Base-by-base conservation (phyloP, 2,888 invertebrate genomes). In the Aspidiotus rigidus region DNA sequence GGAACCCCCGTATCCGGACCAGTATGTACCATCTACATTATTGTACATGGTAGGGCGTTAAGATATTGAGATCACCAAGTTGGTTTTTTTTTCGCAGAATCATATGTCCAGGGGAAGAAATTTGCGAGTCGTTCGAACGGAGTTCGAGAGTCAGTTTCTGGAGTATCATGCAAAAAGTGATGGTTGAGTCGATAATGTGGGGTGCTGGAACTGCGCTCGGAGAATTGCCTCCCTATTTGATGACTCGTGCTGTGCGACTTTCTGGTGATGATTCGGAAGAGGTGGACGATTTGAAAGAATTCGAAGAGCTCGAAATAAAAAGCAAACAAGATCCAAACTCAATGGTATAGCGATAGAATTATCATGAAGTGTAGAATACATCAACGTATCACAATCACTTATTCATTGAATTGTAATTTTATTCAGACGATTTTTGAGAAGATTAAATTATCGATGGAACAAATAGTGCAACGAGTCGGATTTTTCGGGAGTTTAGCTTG, bases 181-280 rank as follows among this genome's bases (percentile, higher is more conserved):
- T 96, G 39, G 81, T 96, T 72, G 99, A 99, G 80, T 92, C 95
- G 11, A 92, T 98, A 84, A 88, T 98, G 82, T 99, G 99, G 99
- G 96, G 93, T 6, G 86, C 90, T 28, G 93, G 99, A 7, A 99
- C 99, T 0, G 99, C 99, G 0, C 81, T 99, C n/a, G 99, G 99
- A 0, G 99, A 99, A 78, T 80, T 99, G 73, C 99, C 99, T 5
- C 99, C 99, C 0, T 99, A 99, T 82, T 99, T 99, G 80, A 97
- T 99, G 96, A 99, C 99, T n/a, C 82, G 93, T 72, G 96, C 98
- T 7, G 90, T 92, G 0, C 79, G 92, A 10, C 81, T 90, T 17
- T 78, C 79, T 2, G 78, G 81, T 56, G 81, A 82, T 72, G 85
- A 86, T 74, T 83, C 82, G 63, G 83, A 84, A 62, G 81, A 80